Percentiles rank a stretch among this genome's conserved stretches.
Evolutionary conservation across 2,113 vertebrate genomes (phyloP).

Genomic region (Leptosomus discolor): DNA sequence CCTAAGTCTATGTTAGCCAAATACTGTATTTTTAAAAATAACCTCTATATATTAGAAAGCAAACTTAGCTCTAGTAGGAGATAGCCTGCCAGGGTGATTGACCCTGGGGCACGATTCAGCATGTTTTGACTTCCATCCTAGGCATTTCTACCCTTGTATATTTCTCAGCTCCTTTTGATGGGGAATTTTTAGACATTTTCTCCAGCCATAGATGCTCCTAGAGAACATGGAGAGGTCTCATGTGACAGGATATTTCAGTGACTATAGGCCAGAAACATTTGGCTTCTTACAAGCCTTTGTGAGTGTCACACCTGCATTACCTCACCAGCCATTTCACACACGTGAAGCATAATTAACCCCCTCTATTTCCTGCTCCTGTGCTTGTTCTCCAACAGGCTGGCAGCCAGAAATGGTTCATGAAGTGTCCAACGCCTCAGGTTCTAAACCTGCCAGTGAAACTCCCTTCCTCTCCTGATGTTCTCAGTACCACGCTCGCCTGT

Average conservation of each 20-base stretch:
- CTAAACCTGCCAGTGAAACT: background rate
- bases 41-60: background rate
- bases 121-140: background rate
- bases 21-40: background rate
- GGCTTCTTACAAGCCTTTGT: background rate
- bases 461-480: background rate
- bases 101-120: background rate
- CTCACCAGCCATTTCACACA: background rate
- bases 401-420: background rate
- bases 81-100: background rate
- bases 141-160: background rate
- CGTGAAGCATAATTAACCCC: background rate
- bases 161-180: background rate
- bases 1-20: background rate
- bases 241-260: background rate
- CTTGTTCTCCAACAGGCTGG: background rate
- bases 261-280: background rate
- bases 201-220: background rate
- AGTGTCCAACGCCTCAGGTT: background rate
- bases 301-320: background rate
- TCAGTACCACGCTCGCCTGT: background rate
- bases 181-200: background rate
- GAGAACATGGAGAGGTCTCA: rapidly evolving
- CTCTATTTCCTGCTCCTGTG: background rate
- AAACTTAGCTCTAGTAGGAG: background rate